phyloP scores from a whole-genome alignment of 2,888 invertebrate species.

The Onthophagus sagittarius region DNA sequence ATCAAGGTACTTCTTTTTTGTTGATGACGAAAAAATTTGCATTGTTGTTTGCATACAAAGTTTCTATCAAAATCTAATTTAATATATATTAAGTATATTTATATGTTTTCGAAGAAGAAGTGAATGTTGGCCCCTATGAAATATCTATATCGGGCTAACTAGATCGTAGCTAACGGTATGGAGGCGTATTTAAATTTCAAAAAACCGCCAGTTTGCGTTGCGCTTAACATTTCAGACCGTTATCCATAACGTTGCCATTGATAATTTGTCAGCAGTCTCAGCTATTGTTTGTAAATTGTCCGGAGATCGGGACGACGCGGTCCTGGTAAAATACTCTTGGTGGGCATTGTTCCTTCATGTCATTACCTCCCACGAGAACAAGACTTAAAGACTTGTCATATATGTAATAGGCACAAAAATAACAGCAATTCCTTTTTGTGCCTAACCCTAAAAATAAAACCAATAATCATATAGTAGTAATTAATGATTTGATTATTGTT shows the following conservation, averaged over 20 bases:
- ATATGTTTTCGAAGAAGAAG: too few species aligned
- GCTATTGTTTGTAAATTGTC: conserved; percentile 32
- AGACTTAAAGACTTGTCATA: background rate
- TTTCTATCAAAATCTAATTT: background rate
- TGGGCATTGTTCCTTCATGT: background rate
- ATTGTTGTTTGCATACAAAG: background rate
- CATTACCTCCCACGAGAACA: background rate
- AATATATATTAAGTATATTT: too few species aligned
- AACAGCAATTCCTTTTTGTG: too few species aligned
- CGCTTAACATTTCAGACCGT: conserved; percentile 23
- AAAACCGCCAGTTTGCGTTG: background rate
- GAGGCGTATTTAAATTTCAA: conserved; percentile 1
- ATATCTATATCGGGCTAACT: background rate
- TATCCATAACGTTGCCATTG: conserved; percentile 27
- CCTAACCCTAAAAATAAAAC: too few species aligned
- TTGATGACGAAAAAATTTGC: background rate
- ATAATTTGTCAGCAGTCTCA: conserved; percentile 29
- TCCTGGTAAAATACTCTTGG: background rate
- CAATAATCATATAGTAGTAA: too few species aligned
- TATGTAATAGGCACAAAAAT: too few species aligned
- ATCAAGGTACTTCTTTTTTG: background rate
- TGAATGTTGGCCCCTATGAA: background rate
- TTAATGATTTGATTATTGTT: too few species aligned
- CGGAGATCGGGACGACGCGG: background rate
- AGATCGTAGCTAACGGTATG: background rate